Base-by-base conservation (phyloP, 2,113 vertebrate species). In the Sterrhoptilus dennistouni region DNA sequence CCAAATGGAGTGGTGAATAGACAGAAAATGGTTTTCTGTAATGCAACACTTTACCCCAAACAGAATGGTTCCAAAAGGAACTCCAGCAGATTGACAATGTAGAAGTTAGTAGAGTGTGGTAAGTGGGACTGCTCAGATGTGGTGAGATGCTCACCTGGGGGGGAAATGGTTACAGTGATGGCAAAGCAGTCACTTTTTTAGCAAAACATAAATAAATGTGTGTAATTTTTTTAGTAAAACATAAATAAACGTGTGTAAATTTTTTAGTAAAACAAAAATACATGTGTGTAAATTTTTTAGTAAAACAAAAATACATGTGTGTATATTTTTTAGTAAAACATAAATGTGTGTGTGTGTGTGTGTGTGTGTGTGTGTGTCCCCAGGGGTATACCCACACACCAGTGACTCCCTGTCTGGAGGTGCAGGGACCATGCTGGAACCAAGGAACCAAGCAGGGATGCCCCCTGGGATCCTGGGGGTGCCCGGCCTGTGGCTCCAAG, bases 371-470 rank as follows among this genome's bases (percentile, higher is more conserved):
- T 21, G 25, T 54, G 53, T 54, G 31, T 56, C 16, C 24, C 17
- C 33, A 31, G 18, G 20, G 18, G 59, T 2, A 0, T 11, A 36
- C 29, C 40, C n/a, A 47, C 6, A 21, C 0, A 0, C 23, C 53
- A 65, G 25, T 12, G 52, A 59, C 6, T n/a, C 10, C 52, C 40
- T 5, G 2, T 6, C 31, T 16, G 5, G 68, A 61, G 36, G 19
- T 15, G 11, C 3, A 23, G 59, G n/a, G 28, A 69, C 60, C 54
- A 52, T 1, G 1, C 4, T 7, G 6, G 49, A 47, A 29, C n/a
- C 22, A 2, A 4, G 9, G 29, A 33, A 14, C 12, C 4, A 6
- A 52, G 29, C 52, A 77, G 35, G 27, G 35, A 81, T 59, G 33
- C 5, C 35, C 16, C 18, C 11, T 0, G 6, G 10, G 29, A 40